A percentile compares a stretch with the other conserved stretches of the same genome.
Evolutionary conservation across 1,140 invertebrate species (phyloP).

Genomic region (Drosophila jambulina): DNA sequence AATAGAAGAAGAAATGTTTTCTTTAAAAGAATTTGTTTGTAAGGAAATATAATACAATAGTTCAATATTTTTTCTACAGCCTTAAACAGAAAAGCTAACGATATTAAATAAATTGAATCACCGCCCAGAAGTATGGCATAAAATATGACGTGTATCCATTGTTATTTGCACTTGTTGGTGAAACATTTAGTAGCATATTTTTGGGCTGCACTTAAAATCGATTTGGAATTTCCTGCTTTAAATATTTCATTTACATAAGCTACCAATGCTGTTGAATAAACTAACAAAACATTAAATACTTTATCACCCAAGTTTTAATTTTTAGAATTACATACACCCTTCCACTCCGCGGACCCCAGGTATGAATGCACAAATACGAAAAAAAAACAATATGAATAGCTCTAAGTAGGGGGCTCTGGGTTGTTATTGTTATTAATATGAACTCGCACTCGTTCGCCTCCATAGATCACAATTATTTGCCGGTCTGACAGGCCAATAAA

Average conservation of each 20-base stretch:
- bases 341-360: background rate
- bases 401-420: constrained; percentile 2
- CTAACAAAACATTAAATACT: background rate
- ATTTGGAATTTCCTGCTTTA: background rate
- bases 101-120: background rate
- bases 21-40: too few relatives aligned
- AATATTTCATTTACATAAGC: background rate
- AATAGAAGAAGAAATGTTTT: too few relatives aligned
- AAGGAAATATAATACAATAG: too few relatives aligned
- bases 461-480: constrained; percentile 51
- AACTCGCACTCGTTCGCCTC: constrained; percentile 28
- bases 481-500: constrained; percentile 61
- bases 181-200: background rate
- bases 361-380: constrained; percentile 2
- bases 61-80: background rate
- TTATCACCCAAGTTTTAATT: too few relatives aligned
- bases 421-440: constrained; percentile 44
- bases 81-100: background rate
- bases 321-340: background rate
- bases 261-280: background rate
- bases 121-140: background rate
- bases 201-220: background rate
- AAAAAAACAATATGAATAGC: constrained; percentile 11
- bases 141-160: background rate
- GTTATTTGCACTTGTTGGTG: background rate